Evolutionary conservation across 23 tunicate species (phyloP), one percentile per base, ranked within the genome.

Genomic region (Aplidium turbinatum): DNA sequence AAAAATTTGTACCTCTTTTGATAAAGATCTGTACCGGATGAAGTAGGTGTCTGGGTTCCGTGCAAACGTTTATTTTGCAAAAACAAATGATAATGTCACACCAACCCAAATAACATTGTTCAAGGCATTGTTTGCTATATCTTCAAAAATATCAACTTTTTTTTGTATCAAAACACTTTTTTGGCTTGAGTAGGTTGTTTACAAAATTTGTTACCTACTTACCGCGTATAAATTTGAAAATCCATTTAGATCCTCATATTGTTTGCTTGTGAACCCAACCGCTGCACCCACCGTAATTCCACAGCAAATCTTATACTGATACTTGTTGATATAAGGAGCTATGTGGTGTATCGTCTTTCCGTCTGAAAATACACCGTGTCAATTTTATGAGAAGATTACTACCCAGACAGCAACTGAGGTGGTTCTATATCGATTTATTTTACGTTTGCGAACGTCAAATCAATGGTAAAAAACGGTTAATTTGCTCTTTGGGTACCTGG

Each of bases 191-290:
- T 13, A 45, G 11, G 50, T 45, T 11, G 50, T 45, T 11, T 11
- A 45, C 50, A 16, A 45, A 45, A 45, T 16, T 45, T 45, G 50
- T 11, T 45, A 45, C 50, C n/a, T n/a, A 45, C 80, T 75, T 66
- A 83, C 89, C 57, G 50, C 48, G 76, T 83, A 83, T n/a, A 34
- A 28, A 69, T 83, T 83, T 32, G 89, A 83, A 40, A 75, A 83
- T 38, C 89, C 89, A 63, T 83, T 83, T 3, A 83, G 16, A 3
- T 53, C 62, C 23, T 48, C 39, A 55, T 75, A 83, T 35, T 83
- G 89, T 38, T 63, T 28, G 51, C 34, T 50, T 25, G 70, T 73
- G 22, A 75, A 23, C 18, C 72, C 76, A 31, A 83, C 26, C 18
- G 62, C 82, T 4, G 72, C 89, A 4, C 89, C 89, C 25, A 83